Base-by-base conservation (phyloP, 92 coral and sea anemone species). In the Porites evermanni region DNA sequence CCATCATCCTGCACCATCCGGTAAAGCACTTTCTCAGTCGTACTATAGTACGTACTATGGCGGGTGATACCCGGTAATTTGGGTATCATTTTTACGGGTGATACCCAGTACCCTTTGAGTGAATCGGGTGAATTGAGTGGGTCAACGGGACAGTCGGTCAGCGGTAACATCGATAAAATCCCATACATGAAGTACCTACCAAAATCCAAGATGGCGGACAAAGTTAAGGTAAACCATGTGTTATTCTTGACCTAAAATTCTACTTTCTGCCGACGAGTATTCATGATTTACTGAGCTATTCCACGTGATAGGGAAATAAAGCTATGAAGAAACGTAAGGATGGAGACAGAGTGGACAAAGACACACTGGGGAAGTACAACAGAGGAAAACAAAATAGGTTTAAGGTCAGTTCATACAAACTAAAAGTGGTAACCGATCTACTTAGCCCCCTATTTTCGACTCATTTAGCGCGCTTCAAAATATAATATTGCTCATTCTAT, bases 311-410 rank as follows among this genome's bases (percentile, higher is more conserved):
- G 86, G 78, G 23, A 50, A 19, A 24, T 11, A 29, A 20, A 54
- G 56, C 4, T 1, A 38, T 47, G 26, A 78, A 64, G 88, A 52
- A 77, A 20, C 50, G 8, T 16, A 75, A 54, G 18, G 86, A 68
- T 78, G 77, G 82, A 67, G 86, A 81, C 12, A 53, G 79, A 29
- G 79, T 75, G 21, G 92, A 89, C 61, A 38, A 68, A 69, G 47
- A 47, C 50, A 19, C 74, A 32, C 89, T 93, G 10, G 70, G 81
- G 76, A 93, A 93, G 81, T 90, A 93, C 67, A 60, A 83, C 44
- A 89, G 96, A 78, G 96, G 96, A 64, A 79, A 64, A 50, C 67
- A 84, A 29, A 76, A 86, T 54, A 76, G 64, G 63, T 83, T 88
- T 19, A 90, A 87, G 83, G 96, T 90, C 47, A 38, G 47, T 38